Percentiles rank a stretch among this genome's conserved stretches.
Evolutionary conservation across 2,113 vertebrate species (phyloP).

Genomic region (Ceratotherium simum): DNA sequence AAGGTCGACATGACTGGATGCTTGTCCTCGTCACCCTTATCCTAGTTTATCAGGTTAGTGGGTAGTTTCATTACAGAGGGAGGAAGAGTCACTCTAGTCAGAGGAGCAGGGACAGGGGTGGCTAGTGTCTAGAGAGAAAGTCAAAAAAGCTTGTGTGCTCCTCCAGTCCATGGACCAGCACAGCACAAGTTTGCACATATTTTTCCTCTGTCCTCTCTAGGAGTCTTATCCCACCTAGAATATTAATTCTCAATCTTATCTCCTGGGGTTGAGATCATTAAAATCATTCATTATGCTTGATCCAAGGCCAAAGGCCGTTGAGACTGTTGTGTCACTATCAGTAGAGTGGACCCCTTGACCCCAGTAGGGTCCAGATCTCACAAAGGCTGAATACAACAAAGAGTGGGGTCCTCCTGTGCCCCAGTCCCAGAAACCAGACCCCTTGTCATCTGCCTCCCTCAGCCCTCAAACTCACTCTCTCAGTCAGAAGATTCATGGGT

Average conservation of each 20-base stretch:
- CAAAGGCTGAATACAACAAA: background rate
- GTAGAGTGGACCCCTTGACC: background rate
- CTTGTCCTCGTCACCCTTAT: background rate
- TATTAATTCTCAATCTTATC: background rate
- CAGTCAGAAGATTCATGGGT: background rate
- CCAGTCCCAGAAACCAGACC: background rate
- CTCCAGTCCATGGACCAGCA: background rate
- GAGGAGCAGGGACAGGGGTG: background rate
- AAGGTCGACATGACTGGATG: background rate
- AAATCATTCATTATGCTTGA: background rate
- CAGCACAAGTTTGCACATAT: background rate
- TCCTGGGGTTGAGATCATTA: background rate
- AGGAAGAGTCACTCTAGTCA: background rate
- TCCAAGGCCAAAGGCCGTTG: background rate
- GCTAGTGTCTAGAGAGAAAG: background rate
- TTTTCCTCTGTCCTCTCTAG: background rate
- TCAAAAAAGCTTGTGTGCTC: accelerated
- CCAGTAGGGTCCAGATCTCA: background rate
- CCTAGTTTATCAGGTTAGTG: background rate
- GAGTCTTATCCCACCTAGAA: background rate
- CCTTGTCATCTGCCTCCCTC: background rate
- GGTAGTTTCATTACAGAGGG: background rate
- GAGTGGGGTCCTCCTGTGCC: background rate
- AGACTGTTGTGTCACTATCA: background rate
- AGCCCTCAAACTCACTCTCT: background rate